phyloP scores from a whole-genome alignment of 2,113 vertebrate species.

The Corydoras sp. region DNA sequence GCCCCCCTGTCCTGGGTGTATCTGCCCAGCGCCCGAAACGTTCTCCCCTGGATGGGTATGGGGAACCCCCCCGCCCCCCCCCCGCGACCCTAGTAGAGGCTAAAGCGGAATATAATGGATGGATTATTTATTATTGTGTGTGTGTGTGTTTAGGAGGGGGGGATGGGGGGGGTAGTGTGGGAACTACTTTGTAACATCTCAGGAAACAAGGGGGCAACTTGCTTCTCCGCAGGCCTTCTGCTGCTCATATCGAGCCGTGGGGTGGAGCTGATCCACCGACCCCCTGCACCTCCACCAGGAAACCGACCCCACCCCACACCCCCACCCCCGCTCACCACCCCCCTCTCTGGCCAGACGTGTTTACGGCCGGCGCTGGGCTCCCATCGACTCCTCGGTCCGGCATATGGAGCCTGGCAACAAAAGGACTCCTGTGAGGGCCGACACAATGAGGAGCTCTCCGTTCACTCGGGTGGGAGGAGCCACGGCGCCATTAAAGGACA shows the following conservation, averaged over 20 bases:
- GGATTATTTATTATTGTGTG: too few species aligned
- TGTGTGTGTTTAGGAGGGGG: too few species aligned
- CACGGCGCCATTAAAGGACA: conserved; percentile 38
- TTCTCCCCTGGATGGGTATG: too few species aligned
- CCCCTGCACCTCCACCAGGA: conserved; percentile 35
- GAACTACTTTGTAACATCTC: conserved; percentile 28
- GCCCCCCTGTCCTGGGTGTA: too few species aligned
- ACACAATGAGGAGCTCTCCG: conserved; percentile 42
- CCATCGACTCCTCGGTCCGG: conserved; percentile 41
- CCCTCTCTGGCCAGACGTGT: conserved; percentile 40
- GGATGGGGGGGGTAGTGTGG: conserved; percentile 23
- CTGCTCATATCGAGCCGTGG: conserved; percentile 29
- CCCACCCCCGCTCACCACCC: conserved; percentile 11
- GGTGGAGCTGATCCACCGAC: conserved; percentile 31
- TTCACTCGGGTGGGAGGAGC: conserved; percentile 41
- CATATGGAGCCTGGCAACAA: conserved; percentile 52
- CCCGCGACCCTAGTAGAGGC: too few species aligned
- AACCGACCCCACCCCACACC: conserved; percentile 3
- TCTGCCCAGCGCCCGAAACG: too few species aligned
- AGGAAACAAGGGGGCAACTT: conserved; percentile 25
- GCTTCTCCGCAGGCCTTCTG: conserved; percentile 35
- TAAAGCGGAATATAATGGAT: too few species aligned
- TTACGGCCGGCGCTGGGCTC: conserved; percentile 42
- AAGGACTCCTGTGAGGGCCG: conserved; percentile 47
- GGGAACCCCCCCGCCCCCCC: too few species aligned